These are phyloP conservation scores for Neomonachus schauinslandi DNA, from an alignment of 2,113 vertebrate genomes.

Conservation along the genomic window DNA sequence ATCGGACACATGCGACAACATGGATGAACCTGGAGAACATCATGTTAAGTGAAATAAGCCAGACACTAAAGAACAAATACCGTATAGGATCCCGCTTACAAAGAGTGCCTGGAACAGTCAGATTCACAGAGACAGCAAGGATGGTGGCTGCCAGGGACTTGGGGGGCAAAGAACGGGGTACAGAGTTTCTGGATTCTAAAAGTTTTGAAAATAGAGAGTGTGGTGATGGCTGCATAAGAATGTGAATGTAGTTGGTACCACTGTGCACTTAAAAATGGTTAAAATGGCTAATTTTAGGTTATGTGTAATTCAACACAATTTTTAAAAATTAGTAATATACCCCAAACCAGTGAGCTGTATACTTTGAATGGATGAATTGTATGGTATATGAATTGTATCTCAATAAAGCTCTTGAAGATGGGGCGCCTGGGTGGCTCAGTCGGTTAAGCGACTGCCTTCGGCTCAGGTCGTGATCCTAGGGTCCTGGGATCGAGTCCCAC, in stretches of 20 bases:
- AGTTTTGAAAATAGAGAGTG: not conserved
- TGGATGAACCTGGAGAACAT: not conserved
- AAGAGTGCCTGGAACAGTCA: not conserved
- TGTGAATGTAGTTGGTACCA: not conserved
- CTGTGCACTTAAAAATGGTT: not conserved
- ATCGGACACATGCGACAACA: not conserved
- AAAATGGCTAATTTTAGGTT: not conserved
- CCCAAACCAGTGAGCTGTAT: not conserved
- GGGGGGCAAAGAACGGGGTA: not conserved
- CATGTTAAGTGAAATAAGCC: not conserved
- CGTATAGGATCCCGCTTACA: not conserved
- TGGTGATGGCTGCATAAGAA: not conserved
- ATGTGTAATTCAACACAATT: not conserved
- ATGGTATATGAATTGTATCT: not conserved
- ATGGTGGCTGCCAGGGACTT: too few species aligned
- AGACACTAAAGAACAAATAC: not conserved
- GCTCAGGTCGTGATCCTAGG: too few species aligned
- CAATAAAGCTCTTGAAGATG: not conserved
- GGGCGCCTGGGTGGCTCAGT: too few species aligned
- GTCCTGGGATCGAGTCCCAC: too few species aligned
- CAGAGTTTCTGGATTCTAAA: not conserved
- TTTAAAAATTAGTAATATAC: not conserved
- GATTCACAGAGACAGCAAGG: not conserved
- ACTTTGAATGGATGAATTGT: not conserved
- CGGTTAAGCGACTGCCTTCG: too few species aligned